These are phyloP conservation scores for Gymnothorax reevesii DNA, from an alignment of 2,797 vertebrate genomes.

Conservation along the genomic window DNA sequence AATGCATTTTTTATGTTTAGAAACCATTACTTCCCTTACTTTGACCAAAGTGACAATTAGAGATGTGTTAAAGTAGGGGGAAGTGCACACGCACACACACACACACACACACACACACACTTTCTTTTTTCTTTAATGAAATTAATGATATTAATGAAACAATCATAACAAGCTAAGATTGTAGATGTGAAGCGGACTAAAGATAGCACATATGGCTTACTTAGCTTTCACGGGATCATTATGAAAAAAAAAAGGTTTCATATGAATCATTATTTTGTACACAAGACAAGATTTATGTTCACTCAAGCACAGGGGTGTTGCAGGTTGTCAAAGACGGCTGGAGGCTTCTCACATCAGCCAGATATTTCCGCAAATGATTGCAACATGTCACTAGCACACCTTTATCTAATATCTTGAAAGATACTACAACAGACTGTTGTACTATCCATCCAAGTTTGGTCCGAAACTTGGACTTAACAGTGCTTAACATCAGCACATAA, in stretches of 20 bases:
- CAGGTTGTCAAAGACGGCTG: background rate
- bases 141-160: no score
- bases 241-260: background rate
- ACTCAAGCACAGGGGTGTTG: background rate
- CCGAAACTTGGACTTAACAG: background rate
- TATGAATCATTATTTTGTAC: background rate
- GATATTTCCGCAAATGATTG: background rate
- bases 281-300: background rate
- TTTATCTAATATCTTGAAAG: no score
- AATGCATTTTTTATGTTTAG: no score
- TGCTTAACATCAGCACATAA: no score
- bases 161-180: background rate
- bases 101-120: no score
- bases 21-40: no score
- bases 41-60: no score
- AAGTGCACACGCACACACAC: no score
- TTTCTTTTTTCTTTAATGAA: no score
- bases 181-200: background rate
- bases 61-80: no score
- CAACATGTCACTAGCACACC: background rate
- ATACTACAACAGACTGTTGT: background rate
- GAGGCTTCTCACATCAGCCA: background rate
- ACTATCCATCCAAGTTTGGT: background rate
- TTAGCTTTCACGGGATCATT: background rate
- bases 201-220: background rate